Conservation (phyloP, 1,140 invertebrate genomes). For the Drosophila persimilis region DNA sequence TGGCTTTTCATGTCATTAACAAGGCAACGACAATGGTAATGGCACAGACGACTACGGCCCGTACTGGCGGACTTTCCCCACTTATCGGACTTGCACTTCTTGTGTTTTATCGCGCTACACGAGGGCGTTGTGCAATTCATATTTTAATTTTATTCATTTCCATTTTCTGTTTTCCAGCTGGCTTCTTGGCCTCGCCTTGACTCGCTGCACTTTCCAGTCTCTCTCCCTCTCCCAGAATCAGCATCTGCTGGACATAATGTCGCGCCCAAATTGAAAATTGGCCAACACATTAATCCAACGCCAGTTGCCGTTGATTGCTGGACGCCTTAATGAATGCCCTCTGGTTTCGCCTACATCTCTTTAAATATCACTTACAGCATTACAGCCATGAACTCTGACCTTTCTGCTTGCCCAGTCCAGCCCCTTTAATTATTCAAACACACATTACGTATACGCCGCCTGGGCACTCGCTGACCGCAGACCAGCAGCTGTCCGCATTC, state of each 20-base stretch:
- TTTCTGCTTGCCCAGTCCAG: constrained; percentile 2
- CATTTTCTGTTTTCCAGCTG: constrained; percentile 4
- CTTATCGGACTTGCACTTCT: constrained; percentile 13
- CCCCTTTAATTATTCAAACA: constrained; percentile 35
- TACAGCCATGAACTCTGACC: constrained; percentile 25
- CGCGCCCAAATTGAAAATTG: constrained; percentile 31
- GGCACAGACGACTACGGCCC: background rate
- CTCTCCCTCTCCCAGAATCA: background rate
- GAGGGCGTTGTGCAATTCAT: constrained; percentile 34
- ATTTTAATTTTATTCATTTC: constrained; percentile 62
- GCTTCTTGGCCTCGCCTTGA: constrained; percentile 9
- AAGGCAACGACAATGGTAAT: constrained; percentile 11
- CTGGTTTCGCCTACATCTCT: constrained; percentile 1
- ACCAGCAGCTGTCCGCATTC: constrained; percentile 38
- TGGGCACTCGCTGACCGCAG: constrained; percentile 2
- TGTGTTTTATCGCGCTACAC: constrained; percentile 21
- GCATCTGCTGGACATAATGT: constrained; percentile 5
- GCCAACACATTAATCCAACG: constrained; percentile 19
- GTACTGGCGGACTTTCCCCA: constrained; percentile 9
- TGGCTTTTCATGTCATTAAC: constrained; percentile 50
- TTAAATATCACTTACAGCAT: constrained; percentile 11
- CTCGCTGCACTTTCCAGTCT: constrained; percentile 3
- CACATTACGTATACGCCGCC: constrained; percentile 36
- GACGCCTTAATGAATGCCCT: constrained; percentile 23
- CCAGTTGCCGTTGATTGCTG: constrained; percentile 1